Evolutionary conservation across 2,888 invertebrate species (phyloP).

Genomic region (Brenthis daphne): DNA sequence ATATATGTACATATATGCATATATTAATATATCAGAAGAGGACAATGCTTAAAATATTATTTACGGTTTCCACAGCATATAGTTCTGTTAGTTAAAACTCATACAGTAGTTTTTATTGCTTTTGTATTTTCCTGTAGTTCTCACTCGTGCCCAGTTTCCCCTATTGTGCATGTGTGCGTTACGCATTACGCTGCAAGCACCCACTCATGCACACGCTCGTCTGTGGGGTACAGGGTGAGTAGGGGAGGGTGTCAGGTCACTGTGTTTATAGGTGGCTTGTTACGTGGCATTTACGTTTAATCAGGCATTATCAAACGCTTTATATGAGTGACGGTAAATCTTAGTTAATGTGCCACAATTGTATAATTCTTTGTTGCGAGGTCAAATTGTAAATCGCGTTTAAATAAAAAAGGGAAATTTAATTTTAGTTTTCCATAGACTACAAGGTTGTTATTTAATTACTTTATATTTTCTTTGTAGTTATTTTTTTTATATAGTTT

Average conservation of each 20-base stretch:
- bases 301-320: constrained; percentile 56
- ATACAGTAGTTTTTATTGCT: constrained; percentile 5
- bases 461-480: not conserved
- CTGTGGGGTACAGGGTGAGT: constrained; percentile 39
- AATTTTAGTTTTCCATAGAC: not conserved
- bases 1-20: not conserved
- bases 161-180: constrained; percentile 31
- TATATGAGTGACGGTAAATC: constrained; percentile 44
- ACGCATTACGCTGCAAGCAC: constrained; percentile 32
- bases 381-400: constrained; percentile 19
- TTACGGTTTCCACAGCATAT: not conserved
- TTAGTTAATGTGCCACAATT: constrained; percentile 35
- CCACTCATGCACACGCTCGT: constrained; percentile 7
- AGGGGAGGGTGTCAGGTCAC: constrained; percentile 61
- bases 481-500: not conserved
- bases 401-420: not conserved
- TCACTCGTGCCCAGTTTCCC: constrained; percentile 26
- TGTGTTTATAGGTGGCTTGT: constrained; percentile 68
- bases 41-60: constrained; percentile 1
- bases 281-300: constrained; percentile 55
- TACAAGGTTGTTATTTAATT: too few relatives aligned
- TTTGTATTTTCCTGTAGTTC: constrained; percentile 32
- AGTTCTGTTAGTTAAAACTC: constrained; percentile 3
- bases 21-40: not conserved
- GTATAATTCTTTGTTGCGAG: constrained; percentile 22